A percentile compares a stretch with the other conserved stretches of the same genome.
Conservation (phyloP, 2,797 vertebrate genomes). For the Mastacembelus armatus region DNA sequence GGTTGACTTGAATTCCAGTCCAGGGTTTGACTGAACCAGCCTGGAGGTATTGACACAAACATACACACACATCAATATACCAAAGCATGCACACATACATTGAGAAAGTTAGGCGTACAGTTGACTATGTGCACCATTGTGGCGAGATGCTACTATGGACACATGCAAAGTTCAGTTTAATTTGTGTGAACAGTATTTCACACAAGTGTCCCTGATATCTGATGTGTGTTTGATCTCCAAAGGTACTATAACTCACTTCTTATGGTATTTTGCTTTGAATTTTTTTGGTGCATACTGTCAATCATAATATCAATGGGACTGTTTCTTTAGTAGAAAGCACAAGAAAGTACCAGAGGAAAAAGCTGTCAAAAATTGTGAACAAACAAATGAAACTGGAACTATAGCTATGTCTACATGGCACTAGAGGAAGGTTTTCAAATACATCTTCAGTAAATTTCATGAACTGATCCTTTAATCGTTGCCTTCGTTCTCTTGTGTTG, state of each 20-base stretch:
- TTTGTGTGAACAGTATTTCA: too few species aligned
- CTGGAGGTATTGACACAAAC: constrained; percentile 68
- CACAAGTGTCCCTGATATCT: too few species aligned
- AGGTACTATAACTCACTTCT: too few species aligned
- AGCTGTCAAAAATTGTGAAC: too few species aligned
- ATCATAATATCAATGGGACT: too few species aligned
- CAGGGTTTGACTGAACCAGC: constrained; percentile 75
- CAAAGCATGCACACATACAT: constrained; percentile 24
- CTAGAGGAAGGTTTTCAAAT: background rate
- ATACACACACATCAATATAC: constrained; percentile 27
- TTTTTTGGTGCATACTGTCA: too few species aligned
- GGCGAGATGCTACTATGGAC: background rate
- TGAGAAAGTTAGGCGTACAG: constrained; percentile 7
- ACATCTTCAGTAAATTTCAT: background rate
- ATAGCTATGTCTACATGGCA: too few species aligned
- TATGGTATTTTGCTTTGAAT: too few species aligned
- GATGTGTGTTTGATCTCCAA: too few species aligned
- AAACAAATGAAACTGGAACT: too few species aligned
- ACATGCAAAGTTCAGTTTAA: background rate
- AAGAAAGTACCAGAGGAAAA: too few species aligned
- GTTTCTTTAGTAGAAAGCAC: too few species aligned
- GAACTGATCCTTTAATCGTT: constrained; percentile 10
- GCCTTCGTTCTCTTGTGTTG: background rate
- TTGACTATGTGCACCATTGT: background rate
- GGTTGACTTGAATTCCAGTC: constrained; percentile 77